Base-by-base conservation (phyloP, 35 echinoderm and acorn worm genomes). In the Acanthaster planci region DNA sequence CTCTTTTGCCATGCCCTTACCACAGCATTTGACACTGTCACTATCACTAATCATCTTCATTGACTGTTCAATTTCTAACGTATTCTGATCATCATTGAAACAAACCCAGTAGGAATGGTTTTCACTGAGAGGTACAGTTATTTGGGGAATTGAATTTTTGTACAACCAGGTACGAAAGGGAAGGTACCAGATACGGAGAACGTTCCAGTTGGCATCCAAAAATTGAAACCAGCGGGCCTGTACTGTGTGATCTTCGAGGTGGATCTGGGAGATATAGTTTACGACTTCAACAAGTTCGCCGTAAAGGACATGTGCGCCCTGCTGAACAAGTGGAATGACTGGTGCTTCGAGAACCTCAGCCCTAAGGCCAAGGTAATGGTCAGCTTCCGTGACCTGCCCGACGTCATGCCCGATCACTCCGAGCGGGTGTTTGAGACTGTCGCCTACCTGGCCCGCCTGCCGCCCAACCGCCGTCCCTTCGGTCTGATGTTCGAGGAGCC, bases 231-330 rank as follows among this genome's bases (percentile, higher is more conserved):
- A 22, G 35, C 51, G 12, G 82, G 89, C 29, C 40, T 90, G 15
- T 72, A 78, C 22, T 78, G 67, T 59, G 82, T 78, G 10, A 87
- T 90, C 52, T 55, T 90, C 1, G 89, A 90, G 53, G 26, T 90
- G 6, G 89, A 90, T 52, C 72, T 90, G 17, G 51, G 83, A 9
- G 83, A 90, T 38, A 40, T 21, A 7, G 53, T 78, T 2, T 87
- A 87, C 58, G 54, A 90, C 72, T 90, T 87, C 52, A 42, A 14
- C 18, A 90, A 90, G 83, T 87, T 90, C n/a, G 22, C 83, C 47
- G 56, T 90, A 37, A 26, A 72, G 35, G 75, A 90, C 8, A 55
- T 87, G 56, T 77, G 56, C 40, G 15, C 19, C 0, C 56, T 77
- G 6, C 15, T 90, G 16, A 78, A 86, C 10, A 86, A 87, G 31